phyloP scores from a whole-genome alignment of 2,113 vertebrate species.

The Mixornis gularis region DNA sequence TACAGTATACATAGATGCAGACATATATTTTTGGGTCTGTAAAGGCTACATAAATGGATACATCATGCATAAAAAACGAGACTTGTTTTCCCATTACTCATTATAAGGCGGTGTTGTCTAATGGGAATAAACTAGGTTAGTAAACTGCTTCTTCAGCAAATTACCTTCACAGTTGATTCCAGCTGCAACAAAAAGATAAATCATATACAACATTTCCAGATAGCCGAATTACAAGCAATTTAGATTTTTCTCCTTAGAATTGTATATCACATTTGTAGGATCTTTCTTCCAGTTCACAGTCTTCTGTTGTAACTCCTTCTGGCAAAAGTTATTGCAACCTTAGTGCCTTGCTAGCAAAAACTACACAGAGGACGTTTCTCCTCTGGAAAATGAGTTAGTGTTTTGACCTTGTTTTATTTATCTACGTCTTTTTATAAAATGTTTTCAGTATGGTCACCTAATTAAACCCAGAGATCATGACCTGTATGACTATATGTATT shows the following conservation, averaged over 20 bases:
- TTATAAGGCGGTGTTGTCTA: constrained; percentile 26
- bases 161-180: constrained; percentile 36
- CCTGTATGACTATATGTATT: background rate
- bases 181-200: constrained; percentile 42
- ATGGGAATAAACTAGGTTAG: constrained; percentile 32
- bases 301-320: background rate
- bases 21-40: background rate
- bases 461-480: constrained; percentile 12
- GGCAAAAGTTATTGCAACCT: background rate
- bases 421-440: background rate
- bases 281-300: background rate
- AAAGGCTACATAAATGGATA: constrained; percentile 11
- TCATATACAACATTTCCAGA: constrained; percentile 11
- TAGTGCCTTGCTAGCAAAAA: background rate
- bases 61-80: constrained; percentile 35
- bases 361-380: background rate
- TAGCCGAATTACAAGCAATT: constrained; percentile 7
- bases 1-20: background rate
- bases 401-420: constrained; percentile 35
- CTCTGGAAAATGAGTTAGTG: background rate
- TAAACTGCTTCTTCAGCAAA: constrained; percentile 53
- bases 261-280: background rate
- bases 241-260: constrained; percentile 9
- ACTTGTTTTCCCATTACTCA: constrained; percentile 50
- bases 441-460: background rate